phyloP scores from a whole-genome alignment of 2,888 invertebrate genomes.

The Cantharis flavilabris region DNA sequence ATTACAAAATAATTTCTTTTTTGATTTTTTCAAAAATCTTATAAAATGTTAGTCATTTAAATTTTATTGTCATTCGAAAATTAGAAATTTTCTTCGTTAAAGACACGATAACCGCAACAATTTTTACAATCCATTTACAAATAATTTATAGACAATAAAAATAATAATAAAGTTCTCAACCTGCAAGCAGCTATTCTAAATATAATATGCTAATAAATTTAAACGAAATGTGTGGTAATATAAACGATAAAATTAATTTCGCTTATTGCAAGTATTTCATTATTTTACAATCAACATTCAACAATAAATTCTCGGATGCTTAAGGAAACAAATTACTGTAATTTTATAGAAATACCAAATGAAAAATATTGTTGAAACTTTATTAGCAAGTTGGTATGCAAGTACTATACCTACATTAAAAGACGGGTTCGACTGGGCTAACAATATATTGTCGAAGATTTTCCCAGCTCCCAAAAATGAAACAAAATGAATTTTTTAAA shows the following conservation, averaged over 20 bases:
- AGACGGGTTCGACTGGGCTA: too few species aligned
- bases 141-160: background rate
- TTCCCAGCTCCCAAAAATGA: too few species aligned
- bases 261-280: background rate
- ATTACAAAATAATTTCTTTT: background rate
- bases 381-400: background rate
- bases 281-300: background rate
- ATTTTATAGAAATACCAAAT: background rate
- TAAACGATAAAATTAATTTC: background rate
- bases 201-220: background rate
- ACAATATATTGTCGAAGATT: too few species aligned
- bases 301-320: background rate
- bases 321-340: background rate
- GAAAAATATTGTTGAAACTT: background rate
- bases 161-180: background rate
- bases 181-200: background rate
- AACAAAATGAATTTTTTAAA: too few species aligned
- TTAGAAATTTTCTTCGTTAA: background rate
- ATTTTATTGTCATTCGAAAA: background rate
- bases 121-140: background rate
- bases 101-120: background rate
- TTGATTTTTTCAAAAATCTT: background rate
- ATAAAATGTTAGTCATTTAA: background rate
- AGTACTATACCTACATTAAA: background rate
- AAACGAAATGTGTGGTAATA: background rate